A percentile compares a stretch with the other conserved stretches of the same genome.
Evolutionary conservation across 2,797 vertebrate genomes (phyloP).

Genomic region (Oryzias sinensis): DNA sequence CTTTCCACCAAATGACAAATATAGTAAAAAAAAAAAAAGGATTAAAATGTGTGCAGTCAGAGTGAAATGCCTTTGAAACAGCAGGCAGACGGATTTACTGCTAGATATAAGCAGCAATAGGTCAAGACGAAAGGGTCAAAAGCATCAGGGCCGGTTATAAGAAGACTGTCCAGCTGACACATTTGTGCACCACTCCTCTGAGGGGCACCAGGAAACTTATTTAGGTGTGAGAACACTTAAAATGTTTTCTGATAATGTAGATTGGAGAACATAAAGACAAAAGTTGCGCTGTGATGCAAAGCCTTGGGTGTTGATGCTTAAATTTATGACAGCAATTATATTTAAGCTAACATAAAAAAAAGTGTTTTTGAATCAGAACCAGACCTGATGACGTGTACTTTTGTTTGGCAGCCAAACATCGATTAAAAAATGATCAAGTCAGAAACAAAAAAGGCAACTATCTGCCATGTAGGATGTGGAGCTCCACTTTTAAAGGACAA

Average conservation of each 20-base stretch:
- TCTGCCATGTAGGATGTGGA: slow-evolving; percentile 29
- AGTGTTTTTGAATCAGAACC: slow-evolving; percentile 9
- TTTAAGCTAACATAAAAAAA: neutral
- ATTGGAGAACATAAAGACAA: too few species aligned
- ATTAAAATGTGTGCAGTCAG: neutral
- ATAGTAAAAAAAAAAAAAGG: neutral
- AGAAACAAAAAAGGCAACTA: slow-evolving; percentile 1
- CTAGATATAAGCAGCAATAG: neutral
- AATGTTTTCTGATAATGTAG: too few species aligned
- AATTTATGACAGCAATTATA: too few species aligned
- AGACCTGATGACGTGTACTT: too few species aligned
- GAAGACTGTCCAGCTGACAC: neutral
- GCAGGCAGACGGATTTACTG: neutral
- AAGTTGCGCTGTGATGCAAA: too few species aligned
- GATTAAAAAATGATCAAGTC: neutral
- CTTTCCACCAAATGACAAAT: neutral
- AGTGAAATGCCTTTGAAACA: neutral
- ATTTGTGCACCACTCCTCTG: neutral
- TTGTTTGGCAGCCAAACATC: too few species aligned
- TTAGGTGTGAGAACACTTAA: too few species aligned
- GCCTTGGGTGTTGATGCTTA: too few species aligned
- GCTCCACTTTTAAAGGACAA: slow-evolving; percentile 24
- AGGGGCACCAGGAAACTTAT: too few species aligned
- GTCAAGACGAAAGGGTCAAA: neutral
- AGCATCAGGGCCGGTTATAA: neutral